These are phyloP conservation scores for Dioctria rufipes DNA, from an alignment of 2,888 invertebrate genomes.

Conservation along the genomic window DNA sequence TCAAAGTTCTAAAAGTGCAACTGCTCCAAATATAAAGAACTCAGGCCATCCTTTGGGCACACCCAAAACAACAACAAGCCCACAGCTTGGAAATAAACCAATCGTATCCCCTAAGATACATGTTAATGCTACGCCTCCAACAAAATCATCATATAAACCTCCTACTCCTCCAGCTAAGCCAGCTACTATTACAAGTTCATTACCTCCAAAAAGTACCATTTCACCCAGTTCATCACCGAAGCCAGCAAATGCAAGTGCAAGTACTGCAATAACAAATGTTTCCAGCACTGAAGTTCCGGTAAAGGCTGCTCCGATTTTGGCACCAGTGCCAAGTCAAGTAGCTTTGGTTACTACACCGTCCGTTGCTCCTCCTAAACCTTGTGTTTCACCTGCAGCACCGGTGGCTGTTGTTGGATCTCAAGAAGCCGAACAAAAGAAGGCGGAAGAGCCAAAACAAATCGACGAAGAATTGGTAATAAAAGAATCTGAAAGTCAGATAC, in stretches of 20 bases:
- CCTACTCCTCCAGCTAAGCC: constrained; percentile 50
- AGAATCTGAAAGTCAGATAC: not conserved
- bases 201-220: constrained; percentile 8
- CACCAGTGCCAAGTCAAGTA: constrained; percentile 43
- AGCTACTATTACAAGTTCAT: not conserved
- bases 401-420: not conserved
- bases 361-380: constrained; percentile 37
- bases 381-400: not conserved
- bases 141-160: constrained; percentile 60
- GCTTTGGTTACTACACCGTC: constrained; percentile 24
- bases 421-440: not conserved
- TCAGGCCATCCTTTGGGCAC: not conserved
- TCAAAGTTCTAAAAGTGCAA: constrained; percentile 24
- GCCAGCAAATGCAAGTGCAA: not conserved
- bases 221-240: constrained; percentile 35
- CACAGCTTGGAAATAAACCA: constrained; percentile 8
- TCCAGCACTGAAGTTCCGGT: not conserved
- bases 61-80: constrained; percentile 1
- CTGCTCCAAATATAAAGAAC: constrained; percentile 37
- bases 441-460: constrained; percentile 11
- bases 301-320: constrained; percentile 7
- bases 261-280: not conserved
- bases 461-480: constrained; percentile 1
- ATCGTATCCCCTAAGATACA: constrained; percentile 61
- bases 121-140: constrained; percentile 62